Evolutionary conservation across 2,888 invertebrate genomes (phyloP).

Genomic region (Chirona hameri): DNA sequence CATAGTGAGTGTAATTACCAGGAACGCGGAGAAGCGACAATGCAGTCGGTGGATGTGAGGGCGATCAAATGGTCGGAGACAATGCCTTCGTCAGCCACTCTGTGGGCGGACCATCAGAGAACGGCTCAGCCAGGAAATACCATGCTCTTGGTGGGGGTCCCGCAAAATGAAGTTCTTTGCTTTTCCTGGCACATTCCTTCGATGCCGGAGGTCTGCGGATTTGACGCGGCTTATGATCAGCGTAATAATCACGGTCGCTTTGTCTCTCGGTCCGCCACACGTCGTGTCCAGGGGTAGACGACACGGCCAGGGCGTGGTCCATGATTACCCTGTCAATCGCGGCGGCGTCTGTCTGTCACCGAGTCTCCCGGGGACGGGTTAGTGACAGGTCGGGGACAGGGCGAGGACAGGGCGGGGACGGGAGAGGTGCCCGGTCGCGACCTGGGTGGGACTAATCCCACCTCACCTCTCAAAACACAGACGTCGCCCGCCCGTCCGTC

Average conservation of each 20-base stretch:
- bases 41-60: too few species aligned
- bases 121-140: too few species aligned
- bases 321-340: slow-evolving; percentile 13
- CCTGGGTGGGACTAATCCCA: not conserved
- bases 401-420: too few species aligned
- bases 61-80: too few species aligned
- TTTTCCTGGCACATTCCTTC: not conserved
- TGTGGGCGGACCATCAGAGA: too few species aligned
- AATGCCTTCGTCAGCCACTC: too few species aligned
- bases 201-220: not conserved
- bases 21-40: too few species aligned
- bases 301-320: not conserved
- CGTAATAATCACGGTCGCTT: not conserved
- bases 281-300: not conserved
- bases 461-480: not conserved
- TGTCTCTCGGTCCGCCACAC: not conserved
- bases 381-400: too few species aligned
- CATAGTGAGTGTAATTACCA: too few species aligned
- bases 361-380: not conserved
- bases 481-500: not conserved
- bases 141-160: too few species aligned
- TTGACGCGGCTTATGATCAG: not conserved
- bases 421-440: not conserved
- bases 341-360: not conserved
- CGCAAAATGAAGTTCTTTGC: too few species aligned